These are phyloP conservation scores for Pristionchus arcanus DNA, from an alignment of 2,888 invertebrate species.

Conservation along the genomic window DNA sequence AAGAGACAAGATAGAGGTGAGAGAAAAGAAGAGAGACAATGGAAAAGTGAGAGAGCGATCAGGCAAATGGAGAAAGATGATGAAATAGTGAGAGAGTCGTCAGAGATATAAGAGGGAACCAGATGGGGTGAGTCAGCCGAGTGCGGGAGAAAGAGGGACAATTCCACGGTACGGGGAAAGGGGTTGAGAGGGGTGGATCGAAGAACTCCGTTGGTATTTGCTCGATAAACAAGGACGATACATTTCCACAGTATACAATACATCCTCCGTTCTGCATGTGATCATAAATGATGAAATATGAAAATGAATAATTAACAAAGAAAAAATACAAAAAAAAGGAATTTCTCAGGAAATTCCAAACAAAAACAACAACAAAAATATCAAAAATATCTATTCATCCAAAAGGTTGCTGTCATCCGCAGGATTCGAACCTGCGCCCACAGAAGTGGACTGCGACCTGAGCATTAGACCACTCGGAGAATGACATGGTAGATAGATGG, in stretches of 20 bases:
- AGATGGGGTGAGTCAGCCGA: neutral
- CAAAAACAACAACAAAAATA: no score
- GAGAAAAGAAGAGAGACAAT: neutral
- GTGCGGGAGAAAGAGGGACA: neutral
- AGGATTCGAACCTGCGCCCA: conserved; percentile 73
- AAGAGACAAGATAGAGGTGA: neutral
- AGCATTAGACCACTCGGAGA: conserved; percentile 89
- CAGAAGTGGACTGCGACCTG: conserved; percentile 86
- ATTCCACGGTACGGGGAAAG: neutral
- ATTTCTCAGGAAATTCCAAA: neutral
- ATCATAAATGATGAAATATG: neutral
- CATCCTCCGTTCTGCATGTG: no score
- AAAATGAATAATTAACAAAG: neutral
- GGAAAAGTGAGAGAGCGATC: neutral
- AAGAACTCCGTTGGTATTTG: neutral
- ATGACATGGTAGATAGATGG: conserved; percentile 21
- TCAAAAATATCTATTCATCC: neutral
- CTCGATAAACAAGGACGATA: no score
- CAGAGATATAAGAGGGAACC: neutral
- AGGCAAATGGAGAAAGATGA: no score
- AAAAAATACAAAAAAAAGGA: neutral
- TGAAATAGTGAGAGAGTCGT: no score
- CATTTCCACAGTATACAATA: no score
- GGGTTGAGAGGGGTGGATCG: neutral
- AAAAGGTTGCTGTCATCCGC: conserved; percentile 60